Evolutionary conservation across 2,888 invertebrate species (phyloP), one percentile per base, ranked within the genome.

Genomic region (Brachylomia viminalis): DNA sequence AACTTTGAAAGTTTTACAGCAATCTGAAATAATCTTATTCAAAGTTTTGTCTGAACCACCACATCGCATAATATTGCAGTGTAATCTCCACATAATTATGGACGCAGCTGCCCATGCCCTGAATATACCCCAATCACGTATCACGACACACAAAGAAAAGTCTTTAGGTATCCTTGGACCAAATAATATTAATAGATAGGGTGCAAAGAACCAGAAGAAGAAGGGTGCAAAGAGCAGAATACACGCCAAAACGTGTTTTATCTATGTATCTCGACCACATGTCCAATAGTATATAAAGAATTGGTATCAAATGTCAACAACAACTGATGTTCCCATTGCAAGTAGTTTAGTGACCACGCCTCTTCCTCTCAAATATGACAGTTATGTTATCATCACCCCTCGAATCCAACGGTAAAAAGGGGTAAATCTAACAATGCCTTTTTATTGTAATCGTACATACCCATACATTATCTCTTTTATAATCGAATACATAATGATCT

Each of bases 341-440:
- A 93, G 93, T 90, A 88, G 93, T 93, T 91, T 90, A 92, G 91
- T 90, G 89, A 92, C 95, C 95, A 94, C 96, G 95, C 96, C 96
- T 94, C 95, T 96, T 96, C 96, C 83, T 85, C 71, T 89, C 89
- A 90, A 91, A 91, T 86, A 89, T 92, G 95, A 94, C 96, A 94
- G 94, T 95, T 94, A 93, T 83, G 86, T 92, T 92, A 92, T 87
- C 87, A 89, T 89, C 91, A 90, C 92, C 91, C 91, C 88, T 90
- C 79, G 62, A 58, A 58, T 33, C 20, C 82, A 91, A 90, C 89
- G 87, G 89, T 89, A 87, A 85, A 82, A 82, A 83, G 77, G 90
- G 87, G 85, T 85, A 80, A 74, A 33, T 77, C 49, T 64, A 49
- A 86, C 86, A 88, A 88, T 79, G 67, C 42, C 42, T 59, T 72